Conservation (phyloP, 2,113 vertebrate genomes). For the Collichthys lucidus region DNA sequence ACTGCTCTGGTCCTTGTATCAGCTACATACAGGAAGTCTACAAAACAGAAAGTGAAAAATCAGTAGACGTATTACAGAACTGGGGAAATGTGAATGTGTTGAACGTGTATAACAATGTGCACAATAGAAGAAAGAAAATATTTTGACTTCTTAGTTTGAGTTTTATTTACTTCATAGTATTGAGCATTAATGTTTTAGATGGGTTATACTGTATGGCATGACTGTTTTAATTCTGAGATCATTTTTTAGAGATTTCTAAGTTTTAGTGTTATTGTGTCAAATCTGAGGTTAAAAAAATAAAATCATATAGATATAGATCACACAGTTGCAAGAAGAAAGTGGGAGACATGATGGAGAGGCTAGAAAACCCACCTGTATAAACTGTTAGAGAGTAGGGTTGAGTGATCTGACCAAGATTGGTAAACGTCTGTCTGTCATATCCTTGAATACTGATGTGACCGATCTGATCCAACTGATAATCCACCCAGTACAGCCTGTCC, state of each 20-base stretch:
- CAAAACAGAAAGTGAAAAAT: slow-evolving; percentile 8
- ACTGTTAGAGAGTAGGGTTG: slow-evolving; percentile 78
- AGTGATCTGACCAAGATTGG: slow-evolving; percentile 80
- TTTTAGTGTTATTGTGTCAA: background rate
- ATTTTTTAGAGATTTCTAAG: background rate
- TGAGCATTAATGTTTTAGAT: background rate
- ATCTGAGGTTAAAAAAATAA: slow-evolving; percentile 2
- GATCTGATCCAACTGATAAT: slow-evolving; percentile 74
- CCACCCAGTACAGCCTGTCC: slow-evolving; percentile 81
- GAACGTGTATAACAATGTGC: background rate
- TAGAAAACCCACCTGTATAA: slow-evolving; percentile 66
- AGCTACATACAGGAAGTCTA: slow-evolving; percentile 79
- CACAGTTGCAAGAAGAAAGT: background rate
- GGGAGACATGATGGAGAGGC: background rate
- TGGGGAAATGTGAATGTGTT: background rate
- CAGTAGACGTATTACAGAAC: background rate
- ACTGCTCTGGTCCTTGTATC: slow-evolving; percentile 75
- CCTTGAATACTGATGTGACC: slow-evolving; percentile 71
- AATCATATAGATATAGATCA: background rate
- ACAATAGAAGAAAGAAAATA: background rate
- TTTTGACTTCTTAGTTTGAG: background rate
- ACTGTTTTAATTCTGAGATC: background rate
- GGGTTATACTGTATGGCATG: background rate
- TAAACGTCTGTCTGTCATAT: slow-evolving; percentile 72
- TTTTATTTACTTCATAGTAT: background rate